Evolutionary conservation across 2,113 vertebrate genomes (phyloP).

Genomic region (Sarotherodon lohbergeri): DNA sequence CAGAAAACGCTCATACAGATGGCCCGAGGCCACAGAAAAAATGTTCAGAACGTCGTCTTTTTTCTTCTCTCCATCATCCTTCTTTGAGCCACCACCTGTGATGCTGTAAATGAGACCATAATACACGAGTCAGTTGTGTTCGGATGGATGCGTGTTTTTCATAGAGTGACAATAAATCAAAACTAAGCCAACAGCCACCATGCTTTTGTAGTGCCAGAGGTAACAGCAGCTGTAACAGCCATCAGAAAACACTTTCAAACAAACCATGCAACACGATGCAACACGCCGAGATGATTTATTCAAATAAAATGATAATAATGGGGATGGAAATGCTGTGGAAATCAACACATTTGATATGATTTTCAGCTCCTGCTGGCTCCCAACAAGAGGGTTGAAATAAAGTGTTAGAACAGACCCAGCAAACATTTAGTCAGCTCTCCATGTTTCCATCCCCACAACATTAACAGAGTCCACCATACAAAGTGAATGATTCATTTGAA

Average conservation of each 20-base stretch:
- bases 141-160: background rate
- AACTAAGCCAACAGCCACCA: background rate
- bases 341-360: background rate
- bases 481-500: background rate
- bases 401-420: background rate
- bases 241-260: conserved; percentile 7
- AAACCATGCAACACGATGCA: conserved; percentile 9
- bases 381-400: background rate
- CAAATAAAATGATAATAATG: background rate
- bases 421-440: background rate
- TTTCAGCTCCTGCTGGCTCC: background rate
- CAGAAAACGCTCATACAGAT: conserved; percentile 95
- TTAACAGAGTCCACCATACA: background rate
- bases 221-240: background rate
- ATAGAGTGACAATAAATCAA: conserved; percentile 3
- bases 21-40: conserved; percentile 96
- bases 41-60: conserved; percentile 86
- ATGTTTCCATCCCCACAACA: background rate
- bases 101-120: conserved; percentile 69
- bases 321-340: background rate
- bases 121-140: background rate
- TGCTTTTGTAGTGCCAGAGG: background rate
- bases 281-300: background rate
- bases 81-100: conserved; percentile 73
- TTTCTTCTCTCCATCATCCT: conserved; percentile 68